Conservation (phyloP, 2,797 vertebrate genomes). For the Sebastes flavidus region DNA sequence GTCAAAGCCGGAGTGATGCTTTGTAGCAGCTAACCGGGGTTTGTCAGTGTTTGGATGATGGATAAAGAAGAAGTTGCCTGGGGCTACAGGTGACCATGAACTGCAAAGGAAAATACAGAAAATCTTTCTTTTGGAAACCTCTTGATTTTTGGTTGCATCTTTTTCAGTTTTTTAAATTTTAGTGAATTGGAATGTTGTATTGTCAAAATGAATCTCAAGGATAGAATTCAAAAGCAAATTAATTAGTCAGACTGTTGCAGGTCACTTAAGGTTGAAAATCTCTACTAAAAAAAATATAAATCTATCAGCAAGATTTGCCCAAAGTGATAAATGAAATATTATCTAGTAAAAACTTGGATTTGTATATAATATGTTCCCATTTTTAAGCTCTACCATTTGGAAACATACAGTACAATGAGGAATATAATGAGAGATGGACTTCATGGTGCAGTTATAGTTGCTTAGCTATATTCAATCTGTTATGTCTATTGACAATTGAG, state of each 20-base stretch:
- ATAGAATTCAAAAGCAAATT: background rate
- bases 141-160: background rate
- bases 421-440: background rate
- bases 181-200: background rate
- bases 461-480: background rate
- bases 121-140: background rate
- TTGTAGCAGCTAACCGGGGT: conserved; percentile 21
- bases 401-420: background rate
- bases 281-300: background rate
- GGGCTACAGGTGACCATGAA: conserved; percentile 36
- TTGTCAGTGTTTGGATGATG: conserved; percentile 30
- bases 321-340: background rate
- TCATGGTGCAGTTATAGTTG: background rate
- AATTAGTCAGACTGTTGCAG: background rate
- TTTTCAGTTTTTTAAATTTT: background rate
- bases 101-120: background rate
- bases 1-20: conserved; percentile 45
- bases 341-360: background rate
- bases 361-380: background rate
- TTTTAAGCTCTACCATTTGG: background rate
- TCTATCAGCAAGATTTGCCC: background rate
- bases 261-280: background rate
- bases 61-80: conserved; percentile 18
- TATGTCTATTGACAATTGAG: background rate
- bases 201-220: background rate